These are phyloP conservation scores for Panopea generosa DNA, from an alignment of 2,888 invertebrate genomes.

Conservation along the genomic window DNA sequence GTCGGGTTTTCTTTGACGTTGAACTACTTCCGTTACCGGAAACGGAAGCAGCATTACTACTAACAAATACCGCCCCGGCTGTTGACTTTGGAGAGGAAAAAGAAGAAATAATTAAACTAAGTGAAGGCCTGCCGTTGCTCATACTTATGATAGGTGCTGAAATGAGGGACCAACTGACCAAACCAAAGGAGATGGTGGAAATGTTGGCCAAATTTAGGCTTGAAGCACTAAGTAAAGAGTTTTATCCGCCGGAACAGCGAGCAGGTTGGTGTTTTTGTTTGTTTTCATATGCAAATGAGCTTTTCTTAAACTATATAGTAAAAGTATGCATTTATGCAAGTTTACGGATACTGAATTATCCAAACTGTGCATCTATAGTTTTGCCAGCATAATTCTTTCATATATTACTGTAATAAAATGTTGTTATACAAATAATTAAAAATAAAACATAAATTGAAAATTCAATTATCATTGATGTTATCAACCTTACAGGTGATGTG, in stretches of 20 bases:
- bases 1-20: slow-evolving; percentile 9
- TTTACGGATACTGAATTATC: too few relatives aligned
- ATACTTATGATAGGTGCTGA: slow-evolving; percentile 24
- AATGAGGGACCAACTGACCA: slow-evolving; percentile 1
- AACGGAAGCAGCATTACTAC: slow-evolving; percentile 9
- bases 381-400: too few relatives aligned
- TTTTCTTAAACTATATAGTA: too few relatives aligned
- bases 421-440: too few relatives aligned
- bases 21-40: slow-evolving; percentile 10
- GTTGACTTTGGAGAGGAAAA: neutral
- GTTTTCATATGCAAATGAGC: too few relatives aligned
- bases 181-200: slow-evolving; percentile 24
- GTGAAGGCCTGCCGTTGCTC: slow-evolving; percentile 33
- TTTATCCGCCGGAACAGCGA: slow-evolving; percentile 24
- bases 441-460: too few relatives aligned
- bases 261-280: too few relatives aligned
- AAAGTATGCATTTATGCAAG: too few relatives aligned
- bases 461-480: too few relatives aligned
- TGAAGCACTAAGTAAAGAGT: slow-evolving; percentile 19
- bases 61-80: neutral
- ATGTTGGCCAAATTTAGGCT: slow-evolving; percentile 20
- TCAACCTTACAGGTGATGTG: too few relatives aligned
- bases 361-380: too few relatives aligned
- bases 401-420: too few relatives aligned
- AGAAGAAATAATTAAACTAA: slow-evolving; percentile 13